A percentile compares a stretch with the other conserved stretches of the same genome.
phyloP scores from a whole-genome alignment of 2,797 vertebrate genomes.

The Staurois parvus region DNA sequence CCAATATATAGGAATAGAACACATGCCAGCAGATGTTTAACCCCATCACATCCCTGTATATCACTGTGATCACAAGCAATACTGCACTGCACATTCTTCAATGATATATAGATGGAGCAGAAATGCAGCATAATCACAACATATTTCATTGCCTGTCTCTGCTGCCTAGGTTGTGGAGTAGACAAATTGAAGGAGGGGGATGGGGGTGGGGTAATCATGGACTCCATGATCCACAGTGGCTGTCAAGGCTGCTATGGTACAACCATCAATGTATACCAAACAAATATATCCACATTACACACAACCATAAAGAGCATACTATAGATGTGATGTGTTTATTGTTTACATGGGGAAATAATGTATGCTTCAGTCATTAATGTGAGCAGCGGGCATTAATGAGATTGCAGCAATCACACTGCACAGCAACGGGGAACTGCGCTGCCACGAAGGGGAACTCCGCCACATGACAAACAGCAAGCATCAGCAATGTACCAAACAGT shows the following conservation, averaged over 20 bases:
- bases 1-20: neutral
- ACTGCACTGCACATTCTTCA: neutral
- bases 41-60: neutral
- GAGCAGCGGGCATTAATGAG: neutral
- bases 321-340: neutral
- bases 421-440: neutral
- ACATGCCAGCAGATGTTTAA: neutral
- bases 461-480: conserved; percentile 20
- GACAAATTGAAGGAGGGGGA: neutral
- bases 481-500: neutral
- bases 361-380: neutral
- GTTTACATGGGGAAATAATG: neutral
- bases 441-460: neutral
- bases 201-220: neutral
- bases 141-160: neutral
- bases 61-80: neutral
- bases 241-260: neutral
- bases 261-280: neutral
- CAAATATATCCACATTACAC: neutral
- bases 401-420: conserved; percentile 4
- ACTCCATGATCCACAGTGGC: neutral
- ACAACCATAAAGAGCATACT: neutral
- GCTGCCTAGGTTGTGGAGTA: neutral
- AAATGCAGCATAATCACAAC: neutral
- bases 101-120: neutral